A percentile compares a stretch with the other conserved stretches of the same genome.
Evolutionary conservation across 2,888 invertebrate genomes (phyloP).

Genomic region (Acrobasis repandana): DNA sequence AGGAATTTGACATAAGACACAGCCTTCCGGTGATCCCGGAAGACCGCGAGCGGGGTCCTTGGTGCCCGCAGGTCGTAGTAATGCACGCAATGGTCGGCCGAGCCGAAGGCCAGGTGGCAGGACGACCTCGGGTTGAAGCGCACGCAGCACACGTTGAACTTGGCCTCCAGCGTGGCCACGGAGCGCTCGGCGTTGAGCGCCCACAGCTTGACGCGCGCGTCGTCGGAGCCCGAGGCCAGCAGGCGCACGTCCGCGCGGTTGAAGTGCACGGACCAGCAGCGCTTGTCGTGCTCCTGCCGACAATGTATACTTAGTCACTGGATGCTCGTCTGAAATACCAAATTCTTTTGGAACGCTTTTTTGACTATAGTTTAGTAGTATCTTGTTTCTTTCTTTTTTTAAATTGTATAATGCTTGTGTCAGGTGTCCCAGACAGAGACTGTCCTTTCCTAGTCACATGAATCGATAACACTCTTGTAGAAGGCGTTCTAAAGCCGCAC

Average conservation of each 20-base stretch:
- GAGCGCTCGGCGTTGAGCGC: constrained; percentile 91
- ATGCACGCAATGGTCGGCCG: constrained; percentile 98
- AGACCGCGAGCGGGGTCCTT: constrained; percentile 90
- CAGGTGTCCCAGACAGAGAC: too few species aligned
- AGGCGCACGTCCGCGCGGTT: constrained; percentile 94
- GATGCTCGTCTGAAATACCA: too few species aligned
- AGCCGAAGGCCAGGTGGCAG: constrained; percentile 95
- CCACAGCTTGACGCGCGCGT: constrained; percentile 96
- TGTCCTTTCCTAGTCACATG: too few species aligned
- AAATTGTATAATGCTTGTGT: too few species aligned
- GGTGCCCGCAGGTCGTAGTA: constrained; percentile 96
- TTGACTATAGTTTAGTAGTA: too few species aligned
- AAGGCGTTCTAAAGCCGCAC: too few species aligned
- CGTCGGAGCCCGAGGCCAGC: constrained; percentile 96
- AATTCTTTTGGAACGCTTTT: too few species aligned
- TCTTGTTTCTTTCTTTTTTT: too few species aligned
- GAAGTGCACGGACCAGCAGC: constrained; percentile 98
- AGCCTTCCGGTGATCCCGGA: constrained; percentile 95
- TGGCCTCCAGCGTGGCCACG: constrained; percentile 94
- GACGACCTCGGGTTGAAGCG: constrained; percentile 87
- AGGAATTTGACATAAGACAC: constrained; percentile 97
- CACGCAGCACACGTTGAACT: constrained; percentile 97
- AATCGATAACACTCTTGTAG: too few species aligned
- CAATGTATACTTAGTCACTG: too few species aligned
- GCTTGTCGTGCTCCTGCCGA: constrained; percentile 89